These are phyloP conservation scores for Drosophila ananassae DNA, from an alignment of 1,140 invertebrate species.

Conservation along the genomic window DNA sequence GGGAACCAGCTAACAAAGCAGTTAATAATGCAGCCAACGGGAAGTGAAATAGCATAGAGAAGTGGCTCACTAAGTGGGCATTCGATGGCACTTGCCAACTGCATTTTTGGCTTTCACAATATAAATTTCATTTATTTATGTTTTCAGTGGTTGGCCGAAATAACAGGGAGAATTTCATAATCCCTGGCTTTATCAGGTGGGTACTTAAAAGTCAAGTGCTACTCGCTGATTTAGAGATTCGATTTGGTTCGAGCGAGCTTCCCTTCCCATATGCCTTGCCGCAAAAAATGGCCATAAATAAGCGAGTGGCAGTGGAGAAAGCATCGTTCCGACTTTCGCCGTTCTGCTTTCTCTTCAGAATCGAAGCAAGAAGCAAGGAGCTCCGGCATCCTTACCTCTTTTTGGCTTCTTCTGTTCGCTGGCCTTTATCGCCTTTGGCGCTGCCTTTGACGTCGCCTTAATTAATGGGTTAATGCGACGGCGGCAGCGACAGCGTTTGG, in stretches of 20 bases:
- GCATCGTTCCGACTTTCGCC: slow-evolving; percentile 34
- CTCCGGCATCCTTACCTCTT: background rate
- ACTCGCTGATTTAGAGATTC: slow-evolving; percentile 34
- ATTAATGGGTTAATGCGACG: slow-evolving; percentile 81
- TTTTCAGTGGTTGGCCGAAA: background rate
- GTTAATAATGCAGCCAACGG: slow-evolving; percentile 44
- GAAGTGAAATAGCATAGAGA: slow-evolving; percentile 33
- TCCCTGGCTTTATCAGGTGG: background rate
- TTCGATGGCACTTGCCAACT: slow-evolving; percentile 8
- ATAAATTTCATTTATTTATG: background rate
- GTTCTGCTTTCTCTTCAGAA: slow-evolving; percentile 35
- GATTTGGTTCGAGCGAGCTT: slow-evolving; percentile 7
- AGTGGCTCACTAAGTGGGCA: slow-evolving; percentile 27
- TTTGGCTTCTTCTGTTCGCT: slow-evolving; percentile 33
- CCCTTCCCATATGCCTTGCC: slow-evolving; percentile 36
- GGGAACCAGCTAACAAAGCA: slow-evolving; percentile 44
- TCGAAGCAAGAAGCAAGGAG: slow-evolving; percentile 10
- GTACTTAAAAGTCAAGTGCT: slow-evolving; percentile 15
- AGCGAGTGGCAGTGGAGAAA: slow-evolving; percentile 63
- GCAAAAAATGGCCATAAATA: slow-evolving; percentile 64
- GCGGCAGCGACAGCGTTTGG: slow-evolving; percentile 63
- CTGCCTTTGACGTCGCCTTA: slow-evolving; percentile 80
- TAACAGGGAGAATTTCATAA: background rate
- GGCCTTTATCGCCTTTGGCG: slow-evolving; percentile 57
- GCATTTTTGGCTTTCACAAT: background rate